Evolutionary conservation across 2,797 vertebrate genomes (phyloP).

Genomic region (Varecia variegata): DNA sequence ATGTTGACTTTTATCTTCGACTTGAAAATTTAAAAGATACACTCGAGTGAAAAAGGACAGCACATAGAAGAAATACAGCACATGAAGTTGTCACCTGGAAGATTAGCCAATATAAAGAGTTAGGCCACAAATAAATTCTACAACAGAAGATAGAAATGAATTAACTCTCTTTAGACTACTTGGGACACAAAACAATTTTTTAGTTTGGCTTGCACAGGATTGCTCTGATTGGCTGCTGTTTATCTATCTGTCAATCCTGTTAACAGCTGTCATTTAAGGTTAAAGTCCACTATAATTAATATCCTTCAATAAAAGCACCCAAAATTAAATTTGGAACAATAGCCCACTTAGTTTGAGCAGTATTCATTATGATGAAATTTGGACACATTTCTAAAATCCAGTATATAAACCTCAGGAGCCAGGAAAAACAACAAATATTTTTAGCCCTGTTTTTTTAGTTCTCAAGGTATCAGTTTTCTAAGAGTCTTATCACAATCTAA

Average conservation of each 20-base stretch:
- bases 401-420: neutral
- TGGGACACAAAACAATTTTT: neutral
- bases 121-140: neutral
- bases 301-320: constrained; percentile 52
- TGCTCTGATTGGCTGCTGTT: neutral
- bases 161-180: constrained; percentile 2
- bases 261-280: constrained; percentile 13
- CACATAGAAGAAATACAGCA: neutral
- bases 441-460: constrained; percentile 47
- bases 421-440: constrained; percentile 51
- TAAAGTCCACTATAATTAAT: constrained; percentile 54
- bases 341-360: neutral
- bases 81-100: constrained; percentile 6
- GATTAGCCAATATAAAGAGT: constrained; percentile 15
- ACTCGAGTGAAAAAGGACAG: constrained; percentile 33
- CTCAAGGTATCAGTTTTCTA: constrained; percentile 56
- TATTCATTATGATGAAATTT: constrained; percentile 36
- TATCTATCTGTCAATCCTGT: constrained; percentile 4
- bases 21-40: neutral
- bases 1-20: neutral
- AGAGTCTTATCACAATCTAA: constrained; percentile 29
- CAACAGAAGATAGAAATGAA: constrained; percentile 44
- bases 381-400: neutral
- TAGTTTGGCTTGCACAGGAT: neutral
- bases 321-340: constrained; percentile 53